phyloP scores from a whole-genome alignment of 2,113 vertebrate species.

The Geococcyx californianus region DNA sequence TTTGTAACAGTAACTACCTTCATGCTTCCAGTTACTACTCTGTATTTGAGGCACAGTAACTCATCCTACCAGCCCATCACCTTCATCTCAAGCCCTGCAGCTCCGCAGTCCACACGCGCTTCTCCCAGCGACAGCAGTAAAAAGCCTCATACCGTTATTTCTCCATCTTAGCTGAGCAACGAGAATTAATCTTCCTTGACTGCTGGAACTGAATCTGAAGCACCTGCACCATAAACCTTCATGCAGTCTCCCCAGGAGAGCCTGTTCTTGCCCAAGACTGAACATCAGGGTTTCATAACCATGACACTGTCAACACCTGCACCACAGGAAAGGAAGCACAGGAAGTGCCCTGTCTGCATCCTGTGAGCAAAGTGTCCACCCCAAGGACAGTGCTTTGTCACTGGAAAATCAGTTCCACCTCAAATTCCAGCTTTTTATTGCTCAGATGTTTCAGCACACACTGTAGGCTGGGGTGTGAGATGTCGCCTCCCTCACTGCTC shows the following conservation, averaged over 20 bases:
- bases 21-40: neutral
- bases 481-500: neutral
- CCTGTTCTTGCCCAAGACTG: neutral
- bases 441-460: accelerated
- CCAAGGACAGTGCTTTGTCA: neutral
- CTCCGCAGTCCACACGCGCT: neutral
- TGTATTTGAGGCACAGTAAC: neutral
- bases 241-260: neutral
- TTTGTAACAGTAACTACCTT: neutral
- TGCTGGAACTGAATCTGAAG: neutral
- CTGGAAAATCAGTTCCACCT: accelerated
- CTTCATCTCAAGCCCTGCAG: neutral
- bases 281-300: neutral
- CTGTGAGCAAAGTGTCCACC: neutral
- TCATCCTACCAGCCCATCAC: accelerated
- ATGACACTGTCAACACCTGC: accelerated
- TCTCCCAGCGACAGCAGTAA: neutral
- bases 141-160: neutral
- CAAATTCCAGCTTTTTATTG: neutral
- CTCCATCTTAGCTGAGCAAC: neutral
- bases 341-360: neutral
- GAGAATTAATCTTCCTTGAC: neutral
- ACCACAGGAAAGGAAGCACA: neutral
- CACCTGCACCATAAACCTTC: neutral
- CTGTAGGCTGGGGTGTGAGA: neutral